phyloP scores from a whole-genome alignment of 2,113 vertebrate genomes.

The Erythrocercus mccallii region DNA sequence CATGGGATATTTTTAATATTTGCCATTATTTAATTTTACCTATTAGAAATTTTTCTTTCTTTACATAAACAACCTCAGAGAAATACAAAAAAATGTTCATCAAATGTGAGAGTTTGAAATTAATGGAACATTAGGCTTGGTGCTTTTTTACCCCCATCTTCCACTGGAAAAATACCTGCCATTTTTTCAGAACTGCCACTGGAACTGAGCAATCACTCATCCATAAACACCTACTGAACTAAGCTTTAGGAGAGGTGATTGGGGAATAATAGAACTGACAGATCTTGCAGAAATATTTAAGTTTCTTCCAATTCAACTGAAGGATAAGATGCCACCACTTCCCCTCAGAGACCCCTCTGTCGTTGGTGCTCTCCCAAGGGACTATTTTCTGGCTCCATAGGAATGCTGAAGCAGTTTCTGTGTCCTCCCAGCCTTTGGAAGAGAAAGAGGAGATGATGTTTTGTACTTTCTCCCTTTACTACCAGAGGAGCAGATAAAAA shows the following conservation, averaged over 20 bases:
- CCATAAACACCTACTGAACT: not conserved
- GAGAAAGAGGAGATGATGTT: not conserved
- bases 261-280: not conserved
- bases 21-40: not conserved
- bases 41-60: not conserved
- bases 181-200: not conserved
- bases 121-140: not conserved
- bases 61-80: not conserved
- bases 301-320: not conserved
- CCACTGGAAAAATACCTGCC: not conserved
- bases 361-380: not conserved
- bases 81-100: not conserved
- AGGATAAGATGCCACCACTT: not conserved
- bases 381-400: not conserved
- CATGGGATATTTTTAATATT: not conserved
- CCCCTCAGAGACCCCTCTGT: not conserved
- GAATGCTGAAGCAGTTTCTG: not conserved
- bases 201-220: not conserved
- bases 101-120: not conserved
- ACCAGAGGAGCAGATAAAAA: not conserved
- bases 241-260: not conserved
- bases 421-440: not conserved
- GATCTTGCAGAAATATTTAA: not conserved
- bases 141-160: accelerated
- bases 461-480: not conserved